Conservation (phyloP, 2,797 vertebrate genomes). For the Poecilia picta region DNA sequence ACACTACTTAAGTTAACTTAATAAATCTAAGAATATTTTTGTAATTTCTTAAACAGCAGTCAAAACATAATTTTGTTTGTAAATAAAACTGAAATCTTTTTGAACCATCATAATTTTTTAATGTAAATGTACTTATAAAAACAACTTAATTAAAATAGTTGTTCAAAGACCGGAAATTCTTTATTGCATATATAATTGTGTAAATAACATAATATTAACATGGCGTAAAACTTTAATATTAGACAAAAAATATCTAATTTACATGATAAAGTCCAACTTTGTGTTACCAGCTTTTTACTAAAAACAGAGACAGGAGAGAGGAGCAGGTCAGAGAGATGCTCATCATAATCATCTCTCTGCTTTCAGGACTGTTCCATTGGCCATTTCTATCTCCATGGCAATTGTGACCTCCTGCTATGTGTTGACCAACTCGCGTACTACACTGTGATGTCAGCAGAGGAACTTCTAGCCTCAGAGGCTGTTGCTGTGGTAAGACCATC, state of each 20-base stretch:
- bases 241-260: not conserved
- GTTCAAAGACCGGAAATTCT: not conserved
- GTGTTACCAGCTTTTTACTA: too few species aligned
- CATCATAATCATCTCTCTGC: conserved; percentile 18
- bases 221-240: too few species aligned
- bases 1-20: too few species aligned
- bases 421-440: conserved; percentile 96
- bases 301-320: not conserved
- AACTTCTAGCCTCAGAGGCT: conserved; percentile 88
- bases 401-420: conserved; percentile 92
- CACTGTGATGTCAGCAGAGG: conserved; percentile 89
- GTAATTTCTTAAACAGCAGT: too few species aligned
- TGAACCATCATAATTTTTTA: too few species aligned
- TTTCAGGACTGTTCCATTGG: conserved; percentile 91
- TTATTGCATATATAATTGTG: not conserved
- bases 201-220: too few species aligned
- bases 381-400: conserved; percentile 95
- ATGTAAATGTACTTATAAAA: not conserved
- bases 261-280: not conserved
- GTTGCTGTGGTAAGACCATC: conserved; percentile 89
- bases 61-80: too few species aligned
- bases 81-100: not conserved
- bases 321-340: not conserved
- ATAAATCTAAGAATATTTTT: too few species aligned
- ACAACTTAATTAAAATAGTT: not conserved